A percentile compares a stretch with the other conserved stretches of the same genome.
phyloP scores from a whole-genome alignment of 2,113 vertebrate species.

The Notothenia coriiceps region DNA sequence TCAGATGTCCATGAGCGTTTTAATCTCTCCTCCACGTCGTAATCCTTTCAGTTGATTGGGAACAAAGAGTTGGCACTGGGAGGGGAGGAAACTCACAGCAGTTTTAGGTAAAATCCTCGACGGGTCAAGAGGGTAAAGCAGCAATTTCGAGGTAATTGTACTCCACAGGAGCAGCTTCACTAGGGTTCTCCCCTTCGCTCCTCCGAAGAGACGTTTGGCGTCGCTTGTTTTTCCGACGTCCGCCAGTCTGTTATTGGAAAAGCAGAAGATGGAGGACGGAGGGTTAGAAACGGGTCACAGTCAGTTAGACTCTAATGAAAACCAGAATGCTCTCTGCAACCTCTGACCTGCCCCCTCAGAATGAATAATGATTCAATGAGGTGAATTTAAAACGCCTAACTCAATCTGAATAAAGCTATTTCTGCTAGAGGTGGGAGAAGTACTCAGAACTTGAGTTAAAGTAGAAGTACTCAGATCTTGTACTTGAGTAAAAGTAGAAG shows the following conservation, averaged over 20 bases:
- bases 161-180: constrained; percentile 70
- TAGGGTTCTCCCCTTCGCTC: constrained; percentile 36
- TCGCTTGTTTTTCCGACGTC: constrained; percentile 53
- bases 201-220: constrained; percentile 46
- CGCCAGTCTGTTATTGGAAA: constrained; percentile 62
- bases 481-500: no score
- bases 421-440: no score
- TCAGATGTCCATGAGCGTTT: constrained; percentile 45
- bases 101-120: constrained; percentile 70
- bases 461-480: no score
- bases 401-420: background rate
- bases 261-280: constrained; percentile 49
- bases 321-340: constrained; percentile 10
- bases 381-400: background rate
- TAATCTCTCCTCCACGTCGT: constrained; percentile 13
- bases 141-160: constrained; percentile 62
- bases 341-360: constrained; percentile 34
- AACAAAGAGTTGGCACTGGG: background rate
- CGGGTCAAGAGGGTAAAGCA: constrained; percentile 60
- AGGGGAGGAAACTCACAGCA: constrained; percentile 68
- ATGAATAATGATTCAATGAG: constrained; percentile 26
- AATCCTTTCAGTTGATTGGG: constrained; percentile 29
- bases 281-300: constrained; percentile 57
- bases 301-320: constrained; percentile 45
- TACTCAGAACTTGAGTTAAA: no score